phyloP scores from a whole-genome alignment of 2,797 vertebrate species.

The Rhadinocentrus ornatus region DNA sequence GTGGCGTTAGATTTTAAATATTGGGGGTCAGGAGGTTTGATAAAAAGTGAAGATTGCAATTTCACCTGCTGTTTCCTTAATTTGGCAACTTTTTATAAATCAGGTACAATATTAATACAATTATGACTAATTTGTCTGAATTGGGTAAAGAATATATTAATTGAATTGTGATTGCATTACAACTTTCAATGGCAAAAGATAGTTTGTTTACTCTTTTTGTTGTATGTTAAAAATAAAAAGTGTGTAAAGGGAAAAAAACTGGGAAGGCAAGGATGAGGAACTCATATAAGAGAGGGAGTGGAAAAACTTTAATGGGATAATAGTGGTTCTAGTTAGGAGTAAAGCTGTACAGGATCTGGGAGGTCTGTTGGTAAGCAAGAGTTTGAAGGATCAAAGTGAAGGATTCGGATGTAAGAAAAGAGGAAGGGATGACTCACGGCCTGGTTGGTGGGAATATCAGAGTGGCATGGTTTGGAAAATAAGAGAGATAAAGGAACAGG shows the following conservation, averaged over 20 bases:
- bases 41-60: too few species aligned
- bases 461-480: slow-evolving; percentile 48
- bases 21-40: too few species aligned
- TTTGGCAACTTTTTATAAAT: too few species aligned
- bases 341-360: slow-evolving; percentile 28
- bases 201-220: slow-evolving; percentile 16
- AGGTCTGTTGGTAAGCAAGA: slow-evolving; percentile 28
- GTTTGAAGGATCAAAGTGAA: slow-evolving; percentile 27
- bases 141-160: background rate
- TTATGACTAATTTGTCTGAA: background rate
- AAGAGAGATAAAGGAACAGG: slow-evolving; percentile 40
- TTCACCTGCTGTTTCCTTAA: too few species aligned
- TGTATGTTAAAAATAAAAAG: slow-evolving; percentile 46
- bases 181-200: background rate
- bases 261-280: slow-evolving; percentile 8
- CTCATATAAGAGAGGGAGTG: slow-evolving; percentile 7
- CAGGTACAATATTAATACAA: background rate
- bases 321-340: slow-evolving; percentile 21
- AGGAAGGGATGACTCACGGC: slow-evolving; percentile 69
- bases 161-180: background rate
- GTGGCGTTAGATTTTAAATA: background rate
- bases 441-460: slow-evolving; percentile 63
- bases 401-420: slow-evolving; percentile 57
- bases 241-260: background rate
- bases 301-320: slow-evolving; percentile 6